phyloP scores from a whole-genome alignment of 2,113 vertebrate species.

The Nibea albiflora region DNA sequence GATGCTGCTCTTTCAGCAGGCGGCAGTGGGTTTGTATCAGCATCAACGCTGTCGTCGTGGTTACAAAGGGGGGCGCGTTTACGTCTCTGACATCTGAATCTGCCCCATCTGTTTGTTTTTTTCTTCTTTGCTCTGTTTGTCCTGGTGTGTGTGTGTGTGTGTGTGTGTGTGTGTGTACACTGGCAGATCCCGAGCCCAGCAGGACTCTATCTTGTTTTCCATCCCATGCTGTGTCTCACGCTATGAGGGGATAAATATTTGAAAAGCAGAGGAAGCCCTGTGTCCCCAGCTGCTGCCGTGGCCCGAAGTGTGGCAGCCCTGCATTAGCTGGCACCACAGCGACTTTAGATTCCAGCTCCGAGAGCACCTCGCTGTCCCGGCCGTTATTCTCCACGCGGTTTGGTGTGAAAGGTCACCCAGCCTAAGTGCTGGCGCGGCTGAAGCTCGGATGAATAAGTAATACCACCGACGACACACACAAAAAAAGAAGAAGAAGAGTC shows the following conservation, averaged over 20 bases:
- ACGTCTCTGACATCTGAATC: constrained; percentile 44
- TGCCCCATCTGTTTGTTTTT: constrained; percentile 58
- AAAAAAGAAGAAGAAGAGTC: constrained; percentile 26
- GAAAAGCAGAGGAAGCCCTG: constrained; percentile 69
- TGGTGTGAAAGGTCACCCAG: constrained; percentile 69
- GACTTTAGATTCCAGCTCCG: constrained; percentile 46
- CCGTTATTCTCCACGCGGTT: constrained; percentile 57
- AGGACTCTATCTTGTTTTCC: constrained; percentile 65
- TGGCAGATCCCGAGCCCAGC: constrained; percentile 49
- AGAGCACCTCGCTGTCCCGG: constrained; percentile 28
- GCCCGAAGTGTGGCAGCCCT: constrained; percentile 33
- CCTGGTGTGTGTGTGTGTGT: constrained; percentile 54
- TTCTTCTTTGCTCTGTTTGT: constrained; percentile 33
- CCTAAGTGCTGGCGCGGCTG: constrained; percentile 62
- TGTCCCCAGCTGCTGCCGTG: constrained; percentile 49
- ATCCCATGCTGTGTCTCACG: constrained; percentile 62
- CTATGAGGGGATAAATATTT: constrained; percentile 79
- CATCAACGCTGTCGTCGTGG: constrained; percentile 5
- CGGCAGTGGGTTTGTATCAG: constrained; percentile 18
- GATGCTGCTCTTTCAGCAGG: constrained; percentile 24
- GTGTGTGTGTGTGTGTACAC: constrained; percentile 58
- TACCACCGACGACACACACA: constrained; percentile 57
- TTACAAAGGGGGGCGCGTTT: constrained; percentile 13
- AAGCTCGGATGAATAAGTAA: constrained; percentile 69
- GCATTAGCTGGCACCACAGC: constrained; percentile 48